These are phyloP conservation scores for Brevimyrus niger DNA, from an alignment of 2,113 vertebrate species.

Conservation along the genomic window DNA sequence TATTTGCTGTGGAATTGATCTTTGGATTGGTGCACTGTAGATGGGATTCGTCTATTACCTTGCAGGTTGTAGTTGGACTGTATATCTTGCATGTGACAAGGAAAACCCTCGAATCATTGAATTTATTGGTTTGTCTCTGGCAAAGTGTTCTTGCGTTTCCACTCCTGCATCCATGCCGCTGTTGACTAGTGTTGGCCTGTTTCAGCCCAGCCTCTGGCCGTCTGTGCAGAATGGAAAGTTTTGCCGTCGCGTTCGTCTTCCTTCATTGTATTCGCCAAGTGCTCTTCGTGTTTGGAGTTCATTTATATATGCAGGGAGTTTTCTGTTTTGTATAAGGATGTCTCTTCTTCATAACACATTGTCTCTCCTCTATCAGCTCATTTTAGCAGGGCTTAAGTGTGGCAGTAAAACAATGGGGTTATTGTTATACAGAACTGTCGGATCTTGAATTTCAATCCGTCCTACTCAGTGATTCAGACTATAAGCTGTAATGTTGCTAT, in stretches of 20 bases:
- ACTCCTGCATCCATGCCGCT: neutral
- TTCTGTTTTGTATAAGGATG: neutral
- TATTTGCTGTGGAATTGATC: neutral
- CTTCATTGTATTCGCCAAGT: neutral
- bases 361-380: neutral
- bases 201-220: neutral
- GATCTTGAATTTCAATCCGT: conserved; percentile 14
- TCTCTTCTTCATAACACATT: neutral
- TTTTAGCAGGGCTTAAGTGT: neutral
- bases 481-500: conserved; percentile 26
- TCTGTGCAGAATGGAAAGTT: neutral
- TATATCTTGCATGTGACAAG: neutral
- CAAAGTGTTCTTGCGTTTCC: neutral
- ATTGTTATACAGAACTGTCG: conserved; percentile 2
- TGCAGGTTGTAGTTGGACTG: neutral
- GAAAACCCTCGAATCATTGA: neutral
- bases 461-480: conserved; percentile 20
- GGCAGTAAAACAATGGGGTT: neutral
- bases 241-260: neutral
- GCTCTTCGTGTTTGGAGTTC: neutral
- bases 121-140: neutral
- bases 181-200: neutral
- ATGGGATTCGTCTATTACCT: neutral
- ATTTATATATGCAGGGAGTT: neutral
- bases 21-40: neutral